Evolutionary conservation across 1,140 invertebrate species (phyloP).

Genomic region (Bombus sylvicola): DNA sequence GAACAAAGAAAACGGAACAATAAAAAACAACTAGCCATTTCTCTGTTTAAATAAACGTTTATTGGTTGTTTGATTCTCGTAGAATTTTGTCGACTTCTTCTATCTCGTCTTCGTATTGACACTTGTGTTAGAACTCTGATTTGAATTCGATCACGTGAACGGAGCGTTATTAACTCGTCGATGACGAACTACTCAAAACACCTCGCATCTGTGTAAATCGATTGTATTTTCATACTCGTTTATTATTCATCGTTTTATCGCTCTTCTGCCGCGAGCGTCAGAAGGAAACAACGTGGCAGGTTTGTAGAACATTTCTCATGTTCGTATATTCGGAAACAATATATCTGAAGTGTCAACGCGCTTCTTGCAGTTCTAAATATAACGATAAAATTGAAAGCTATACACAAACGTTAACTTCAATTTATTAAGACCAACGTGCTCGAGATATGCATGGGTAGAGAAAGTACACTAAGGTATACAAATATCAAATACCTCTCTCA

Average conservation of each 20-base stretch:
- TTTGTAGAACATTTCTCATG: neutral
- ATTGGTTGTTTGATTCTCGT: conserved; percentile 4
- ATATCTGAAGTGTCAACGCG: neutral
- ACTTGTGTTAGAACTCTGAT: neutral
- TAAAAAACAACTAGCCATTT: conserved; percentile 2
- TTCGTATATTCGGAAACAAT: neutral
- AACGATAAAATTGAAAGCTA: neutral
- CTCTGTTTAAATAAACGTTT: conserved; percentile 26
- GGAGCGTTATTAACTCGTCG: conserved; percentile 5
- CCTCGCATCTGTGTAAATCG: conserved; percentile 11
- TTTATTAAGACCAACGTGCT: neutral
- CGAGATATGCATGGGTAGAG: neutral
- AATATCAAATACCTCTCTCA: neutral
- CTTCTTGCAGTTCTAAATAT: no score
- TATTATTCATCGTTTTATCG: neutral
- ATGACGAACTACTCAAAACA: neutral
- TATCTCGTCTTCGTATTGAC: no score
- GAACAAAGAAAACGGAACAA: conserved; percentile 49
- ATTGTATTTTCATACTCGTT: neutral
- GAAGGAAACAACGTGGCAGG: neutral
- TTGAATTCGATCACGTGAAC: conserved; percentile 1
- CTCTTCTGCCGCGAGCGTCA: neutral
- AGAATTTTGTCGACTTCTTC: neutral
- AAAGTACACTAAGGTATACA: neutral
- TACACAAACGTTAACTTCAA: neutral